Conservation (phyloP, 30 jellyfish, hydroid and myxozoan genomes). For the Sanderia malayensis region DNA sequence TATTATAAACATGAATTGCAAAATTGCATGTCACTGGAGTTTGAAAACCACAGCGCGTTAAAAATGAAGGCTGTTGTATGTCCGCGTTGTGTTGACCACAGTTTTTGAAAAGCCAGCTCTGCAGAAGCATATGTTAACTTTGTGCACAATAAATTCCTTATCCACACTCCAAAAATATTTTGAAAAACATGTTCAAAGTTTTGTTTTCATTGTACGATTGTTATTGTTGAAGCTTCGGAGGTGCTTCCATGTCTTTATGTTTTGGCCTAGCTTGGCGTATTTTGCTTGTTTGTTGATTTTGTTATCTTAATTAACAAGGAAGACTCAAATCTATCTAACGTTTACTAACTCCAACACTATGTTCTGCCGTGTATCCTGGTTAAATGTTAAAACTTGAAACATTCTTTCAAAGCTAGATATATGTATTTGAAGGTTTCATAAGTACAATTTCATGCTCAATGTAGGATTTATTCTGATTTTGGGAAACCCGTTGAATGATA, state of each 20-base stretch:
- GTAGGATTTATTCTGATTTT: too few species aligned
- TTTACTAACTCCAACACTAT: too few species aligned
- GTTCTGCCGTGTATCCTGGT: too few species aligned
- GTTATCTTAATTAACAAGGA: not conserved
- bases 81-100: not conserved
- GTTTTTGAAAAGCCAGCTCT: not conserved
- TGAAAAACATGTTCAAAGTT: not conserved
- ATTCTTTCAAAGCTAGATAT: too few species aligned
- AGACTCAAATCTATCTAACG: not conserved
- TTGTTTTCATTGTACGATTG: not conserved
- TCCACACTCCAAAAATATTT: too few species aligned
- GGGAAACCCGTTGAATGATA: too few species aligned
- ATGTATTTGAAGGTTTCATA: too few species aligned
- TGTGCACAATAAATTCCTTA: too few species aligned
- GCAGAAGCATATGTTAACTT: not conserved
- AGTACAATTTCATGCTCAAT: too few species aligned
- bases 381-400: too few species aligned
- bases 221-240: not conserved
- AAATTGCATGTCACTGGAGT: not conserved
- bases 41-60: slow-evolving; percentile 10
- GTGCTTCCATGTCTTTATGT: not conserved
- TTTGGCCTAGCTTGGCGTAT: not conserved
- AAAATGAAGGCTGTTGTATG: not conserved
- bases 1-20: not conserved
- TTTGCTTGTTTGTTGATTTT: not conserved